Base-by-base conservation (phyloP, 2,797 vertebrate genomes). In the Cyprinella venusta region DNA sequence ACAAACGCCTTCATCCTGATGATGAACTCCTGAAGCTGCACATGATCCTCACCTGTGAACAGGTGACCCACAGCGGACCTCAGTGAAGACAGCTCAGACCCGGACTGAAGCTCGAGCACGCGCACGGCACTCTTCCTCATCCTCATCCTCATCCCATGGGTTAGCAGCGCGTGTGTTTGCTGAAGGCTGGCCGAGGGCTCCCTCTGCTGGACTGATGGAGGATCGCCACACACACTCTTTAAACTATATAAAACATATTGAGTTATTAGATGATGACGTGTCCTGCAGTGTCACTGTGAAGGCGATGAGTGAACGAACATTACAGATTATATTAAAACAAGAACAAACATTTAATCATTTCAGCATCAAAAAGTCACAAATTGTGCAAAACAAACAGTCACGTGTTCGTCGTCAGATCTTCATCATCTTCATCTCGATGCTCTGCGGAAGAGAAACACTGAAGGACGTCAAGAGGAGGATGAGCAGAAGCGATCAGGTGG, bases 121-220 rank as follows among this genome's bases (percentile, higher is more conserved):
- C 69, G 36, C 79, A 86, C 10, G 12, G 42, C 42, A 45, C 12
- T 45, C 42, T 1, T 45, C 42, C 1, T 45, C 42, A 12, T 45
- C 42, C 0, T 45, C 42, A 45, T 45, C 42, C 0, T 45, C 42
- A 42, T 48, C 45, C 15, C 45, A 48, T 1, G 42, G 42, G 12
- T 13, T 45, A 45, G 1, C 12, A 45, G 1, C 12, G 1, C 15
- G 4, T 48, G 45, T 45, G 42, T 15, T 48, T 15, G 13, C 50
- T 61, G 30, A 33, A 33, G 30, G 30, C 30, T 33, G 59, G 6
- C 26, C 67, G 42, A 16, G 13, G n/a, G 13, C 68, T 70, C 68
- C 68, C 26, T 8, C 68, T 70, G 68, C 68, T 70, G 68, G 68
- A 70, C 68, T 48, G 68, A 70, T 4, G n/a, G n/a, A 6, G 1